phyloP scores from a whole-genome alignment of 92 coral and sea anemone species.

The Epizoanthus stellaris region DNA sequence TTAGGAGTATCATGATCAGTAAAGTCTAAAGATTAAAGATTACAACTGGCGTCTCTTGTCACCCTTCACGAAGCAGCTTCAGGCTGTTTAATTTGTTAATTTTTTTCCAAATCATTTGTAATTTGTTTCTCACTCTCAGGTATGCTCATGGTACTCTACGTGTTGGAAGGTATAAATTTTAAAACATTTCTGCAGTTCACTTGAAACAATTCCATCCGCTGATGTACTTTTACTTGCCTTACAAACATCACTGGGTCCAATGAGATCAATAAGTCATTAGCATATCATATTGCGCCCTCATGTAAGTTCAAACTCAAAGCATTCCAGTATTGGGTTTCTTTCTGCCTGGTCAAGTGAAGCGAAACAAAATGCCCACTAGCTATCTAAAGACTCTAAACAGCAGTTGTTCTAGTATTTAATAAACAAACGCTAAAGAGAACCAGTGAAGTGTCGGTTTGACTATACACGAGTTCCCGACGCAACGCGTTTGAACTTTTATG shows the following conservation, averaged over 20 bases:
- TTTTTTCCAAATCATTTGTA: too few species aligned
- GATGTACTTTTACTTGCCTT: not conserved
- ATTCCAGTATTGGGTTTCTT: constrained; percentile 7
- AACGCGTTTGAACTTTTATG: not conserved
- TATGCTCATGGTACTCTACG: too few species aligned
- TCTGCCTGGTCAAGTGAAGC: constrained; percentile 1
- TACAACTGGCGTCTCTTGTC: too few species aligned
- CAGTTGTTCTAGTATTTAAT: not conserved
- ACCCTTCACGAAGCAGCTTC: too few species aligned
- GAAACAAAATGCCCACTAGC: not conserved
- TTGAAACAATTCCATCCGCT: not conserved
- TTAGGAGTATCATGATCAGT: too few species aligned
- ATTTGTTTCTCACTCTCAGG: too few species aligned
- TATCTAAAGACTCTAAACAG: constrained; percentile 9
- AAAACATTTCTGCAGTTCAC: too few species aligned
- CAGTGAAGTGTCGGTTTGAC: not conserved
- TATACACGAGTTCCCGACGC: not conserved
- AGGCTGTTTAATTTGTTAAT: too few species aligned
- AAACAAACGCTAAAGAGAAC: not conserved
- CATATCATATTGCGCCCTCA: constrained; percentile 7
- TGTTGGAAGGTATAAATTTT: too few species aligned
- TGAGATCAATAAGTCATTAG: not conserved
- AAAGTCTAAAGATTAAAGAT: too few species aligned
- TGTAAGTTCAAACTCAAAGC: not conserved
- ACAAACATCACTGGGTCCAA: not conserved